Evolutionary conservation across 1,140 invertebrate genomes (phyloP).

Genomic region (Eriosoma lanigerum): DNA sequence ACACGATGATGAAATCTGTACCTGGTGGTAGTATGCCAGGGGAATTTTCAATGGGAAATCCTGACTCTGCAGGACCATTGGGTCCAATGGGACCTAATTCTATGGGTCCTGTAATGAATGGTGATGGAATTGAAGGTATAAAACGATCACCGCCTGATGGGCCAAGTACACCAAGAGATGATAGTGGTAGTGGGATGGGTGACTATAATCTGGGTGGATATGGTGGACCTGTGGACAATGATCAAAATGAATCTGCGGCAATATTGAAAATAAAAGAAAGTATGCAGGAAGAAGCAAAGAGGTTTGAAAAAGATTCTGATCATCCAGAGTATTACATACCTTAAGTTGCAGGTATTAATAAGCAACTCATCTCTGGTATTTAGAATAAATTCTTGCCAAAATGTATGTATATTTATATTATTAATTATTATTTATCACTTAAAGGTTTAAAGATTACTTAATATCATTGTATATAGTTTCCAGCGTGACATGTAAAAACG

Average conservation of each 20-base stretch:
- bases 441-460: constrained; percentile 49
- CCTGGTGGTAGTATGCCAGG: constrained; percentile 78
- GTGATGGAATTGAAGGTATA: constrained; percentile 93
- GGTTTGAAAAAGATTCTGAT: constrained; percentile 98
- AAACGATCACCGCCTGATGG: constrained; percentile 94
- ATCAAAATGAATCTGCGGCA: constrained; percentile 97
- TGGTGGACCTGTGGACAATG: constrained; percentile 74
- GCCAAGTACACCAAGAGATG: constrained; percentile 92
- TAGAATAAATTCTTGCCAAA: constrained; percentile 45
- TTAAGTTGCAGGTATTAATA: constrained; percentile 52
- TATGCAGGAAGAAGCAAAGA: constrained; percentile 99
- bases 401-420: constrained; percentile 50
- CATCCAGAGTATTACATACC: constrained; percentile 95
- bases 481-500: constrained; percentile 38
- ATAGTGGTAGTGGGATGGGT: constrained; percentile 91
- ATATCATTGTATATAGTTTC: constrained; percentile 48
- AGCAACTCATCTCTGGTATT: constrained; percentile 41
- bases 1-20: constrained; percentile 95
- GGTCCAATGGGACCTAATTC: constrained; percentile 77
- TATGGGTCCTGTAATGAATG: constrained; percentile 80
- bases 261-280: constrained; percentile 99
- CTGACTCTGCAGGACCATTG: constrained; percentile 72
- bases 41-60: constrained; percentile 73
- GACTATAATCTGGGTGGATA: constrained; percentile 91
- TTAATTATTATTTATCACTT: constrained; percentile 48